Evolutionary conservation across 2,797 vertebrate species (phyloP).

Genomic region (Ptychobarbus kaznakovi): DNA sequence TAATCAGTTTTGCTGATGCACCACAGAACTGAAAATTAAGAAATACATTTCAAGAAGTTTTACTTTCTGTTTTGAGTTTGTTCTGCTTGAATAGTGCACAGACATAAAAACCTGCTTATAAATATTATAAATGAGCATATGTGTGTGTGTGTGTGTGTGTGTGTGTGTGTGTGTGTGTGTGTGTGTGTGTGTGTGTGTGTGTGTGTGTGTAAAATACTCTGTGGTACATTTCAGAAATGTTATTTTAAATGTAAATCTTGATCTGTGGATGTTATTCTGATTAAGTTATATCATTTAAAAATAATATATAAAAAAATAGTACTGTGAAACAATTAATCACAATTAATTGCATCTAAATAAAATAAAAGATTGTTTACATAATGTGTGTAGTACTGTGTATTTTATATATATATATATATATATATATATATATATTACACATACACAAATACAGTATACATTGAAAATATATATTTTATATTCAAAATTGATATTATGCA

Average conservation of each 20-base stretch:
- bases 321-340: too few species aligned
- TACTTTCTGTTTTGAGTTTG: background rate
- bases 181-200: too few species aligned
- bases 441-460: too few species aligned
- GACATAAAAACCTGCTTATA: background rate
- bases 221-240: background rate
- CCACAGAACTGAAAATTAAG: background rate
- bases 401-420: too few species aligned
- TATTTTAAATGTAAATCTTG: background rate
- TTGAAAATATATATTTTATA: too few species aligned
- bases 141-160: too few species aligned
- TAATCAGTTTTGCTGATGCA: background rate
- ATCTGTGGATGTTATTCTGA: background rate
- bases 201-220: background rate
- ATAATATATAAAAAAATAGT: background rate
- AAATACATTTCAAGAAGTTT: background rate
- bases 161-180: too few species aligned
- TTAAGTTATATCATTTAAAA: background rate
- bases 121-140: background rate
- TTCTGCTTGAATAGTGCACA: background rate
- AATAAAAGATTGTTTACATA: too few species aligned
- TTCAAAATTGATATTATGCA: too few species aligned
- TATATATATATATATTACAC: too few species aligned
- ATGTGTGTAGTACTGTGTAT: too few species aligned
- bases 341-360: too few species aligned